Base-by-base conservation (phyloP, 2,113 vertebrate genomes). In the Syngnathoides biaculeatus region DNA sequence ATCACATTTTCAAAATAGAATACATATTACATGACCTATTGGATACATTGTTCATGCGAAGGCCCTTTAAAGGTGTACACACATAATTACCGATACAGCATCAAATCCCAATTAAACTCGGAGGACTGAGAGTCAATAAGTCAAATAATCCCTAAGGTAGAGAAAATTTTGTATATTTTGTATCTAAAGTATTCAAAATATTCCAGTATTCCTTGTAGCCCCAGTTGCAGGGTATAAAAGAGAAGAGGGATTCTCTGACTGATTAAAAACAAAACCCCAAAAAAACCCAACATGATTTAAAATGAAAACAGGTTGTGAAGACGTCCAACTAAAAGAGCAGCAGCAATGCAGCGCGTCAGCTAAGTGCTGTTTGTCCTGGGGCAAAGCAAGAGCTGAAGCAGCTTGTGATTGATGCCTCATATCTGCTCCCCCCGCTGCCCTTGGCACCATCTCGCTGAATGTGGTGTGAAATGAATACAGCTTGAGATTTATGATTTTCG, bases 401-500 rank as follows among this genome's bases (percentile, higher is more conserved):
- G 81, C 67, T 55, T 24, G 65, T 84, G 83, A 89, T 79, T 78
- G 71, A 86, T 83, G 79, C 64, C 64, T 63, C 72, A 74, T 56
- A 67, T 84, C 78, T 69, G 63, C 58, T 75, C 72, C 58, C 60
- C 64, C n/a, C 62, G 55, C 64, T 39, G 52, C 75, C 71, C 13
- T 53, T 50, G 67, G 80, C 64, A 60, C 64, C 64, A 70, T 75
- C 72, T 53, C 2, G 3, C 59, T 24, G 76, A 78, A 26, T 50
- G 35, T 13, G 57, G 67, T 68, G 71, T 52, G 66, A 77, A 68
- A 80, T 72, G 48, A 85, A 69, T 68, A 74, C 22, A 0, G 35
- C 52, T 68, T 61, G 50, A 71, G 70, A 85, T 88, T 80, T 73
- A 86, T 72, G 71, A 78, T 71, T 66, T 48, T 17, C 53, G 24